These are phyloP conservation scores for Apostichopus californicus DNA, from an alignment of 35 echinoderm and acorn worm species.

Conservation along the genomic window DNA sequence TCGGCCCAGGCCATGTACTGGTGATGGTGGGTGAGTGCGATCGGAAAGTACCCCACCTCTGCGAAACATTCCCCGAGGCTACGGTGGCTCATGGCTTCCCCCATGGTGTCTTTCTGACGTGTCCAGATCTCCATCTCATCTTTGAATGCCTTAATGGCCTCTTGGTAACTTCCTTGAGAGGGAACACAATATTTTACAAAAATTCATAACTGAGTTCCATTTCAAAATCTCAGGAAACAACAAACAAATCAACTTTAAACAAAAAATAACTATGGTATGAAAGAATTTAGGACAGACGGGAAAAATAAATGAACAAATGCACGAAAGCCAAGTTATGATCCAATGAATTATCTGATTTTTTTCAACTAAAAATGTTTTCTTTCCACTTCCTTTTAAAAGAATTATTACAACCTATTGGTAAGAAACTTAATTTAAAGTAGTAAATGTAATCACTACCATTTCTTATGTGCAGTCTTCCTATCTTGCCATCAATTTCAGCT, in stretches of 20 bases:
- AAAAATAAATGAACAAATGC: too few species aligned
- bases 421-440: too few species aligned
- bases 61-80: constrained; percentile 93
- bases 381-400: too few species aligned
- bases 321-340: too few species aligned
- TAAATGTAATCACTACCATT: constrained; percentile 51
- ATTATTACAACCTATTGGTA: too few species aligned
- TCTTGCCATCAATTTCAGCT: constrained; percentile 76
- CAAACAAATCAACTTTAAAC: too few species aligned
- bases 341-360: too few species aligned
- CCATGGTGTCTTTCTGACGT: constrained; percentile 79
- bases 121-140: constrained; percentile 82
- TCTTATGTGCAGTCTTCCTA: constrained; percentile 74
- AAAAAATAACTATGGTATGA: too few species aligned
- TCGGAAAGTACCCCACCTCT: constrained; percentile 69
- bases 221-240: too few species aligned
- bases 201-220: too few species aligned
- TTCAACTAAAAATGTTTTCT: too few species aligned
- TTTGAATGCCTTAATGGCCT: constrained; percentile 78
- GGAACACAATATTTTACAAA: not conserved
- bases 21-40: constrained; percentile 71
- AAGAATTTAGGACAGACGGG: too few species aligned
- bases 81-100: constrained; percentile 78
- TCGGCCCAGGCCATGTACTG: constrained; percentile 77
- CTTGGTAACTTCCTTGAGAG: constrained; percentile 74